Conservation (phyloP, 2,888 invertebrate genomes). For the Drosophila prolongata region DNA sequence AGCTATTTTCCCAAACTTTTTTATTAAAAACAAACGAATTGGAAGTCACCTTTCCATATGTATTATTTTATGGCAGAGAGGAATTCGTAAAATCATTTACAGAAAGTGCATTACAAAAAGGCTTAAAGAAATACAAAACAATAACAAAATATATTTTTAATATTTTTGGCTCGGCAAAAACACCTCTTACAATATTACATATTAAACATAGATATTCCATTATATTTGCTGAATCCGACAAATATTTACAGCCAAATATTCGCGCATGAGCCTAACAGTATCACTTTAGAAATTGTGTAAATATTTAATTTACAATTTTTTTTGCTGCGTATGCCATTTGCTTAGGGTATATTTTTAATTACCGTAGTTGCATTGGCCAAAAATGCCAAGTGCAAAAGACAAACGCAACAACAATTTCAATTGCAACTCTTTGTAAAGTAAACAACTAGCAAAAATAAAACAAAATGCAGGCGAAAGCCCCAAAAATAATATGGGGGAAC, state of each 20-base stretch:
- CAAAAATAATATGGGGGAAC: conserved; percentile 40
- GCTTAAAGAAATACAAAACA: not conserved
- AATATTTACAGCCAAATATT: not conserved
- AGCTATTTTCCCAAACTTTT: too few relatives aligned
- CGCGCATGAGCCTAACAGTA: conserved; percentile 17
- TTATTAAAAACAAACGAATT: too few relatives aligned
- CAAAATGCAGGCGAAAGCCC: conserved; percentile 18
- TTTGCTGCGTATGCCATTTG: conserved; percentile 18
- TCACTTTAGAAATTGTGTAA: conserved; percentile 23
- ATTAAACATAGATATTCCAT: not conserved
- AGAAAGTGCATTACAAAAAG: not conserved
- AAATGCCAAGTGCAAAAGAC: conserved; percentile 39
- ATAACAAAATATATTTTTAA: not conserved
- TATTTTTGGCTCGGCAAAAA: not conserved
- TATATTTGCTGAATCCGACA: not conserved
- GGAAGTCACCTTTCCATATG: not conserved
- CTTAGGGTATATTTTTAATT: conserved; percentile 56
- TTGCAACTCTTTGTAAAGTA: conserved; percentile 23
- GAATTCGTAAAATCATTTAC: too few relatives aligned
- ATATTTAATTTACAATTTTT: conserved; percentile 6
- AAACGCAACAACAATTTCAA: conserved; percentile 40
- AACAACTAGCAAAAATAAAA: conserved; percentile 27
- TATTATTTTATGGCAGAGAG: not conserved
- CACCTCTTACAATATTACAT: conserved; percentile 6
- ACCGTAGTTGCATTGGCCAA: conserved; percentile 32